Evolutionary conservation across 2,113 vertebrate genomes (phyloP).

Genomic region (Perca fluviatilis): DNA sequence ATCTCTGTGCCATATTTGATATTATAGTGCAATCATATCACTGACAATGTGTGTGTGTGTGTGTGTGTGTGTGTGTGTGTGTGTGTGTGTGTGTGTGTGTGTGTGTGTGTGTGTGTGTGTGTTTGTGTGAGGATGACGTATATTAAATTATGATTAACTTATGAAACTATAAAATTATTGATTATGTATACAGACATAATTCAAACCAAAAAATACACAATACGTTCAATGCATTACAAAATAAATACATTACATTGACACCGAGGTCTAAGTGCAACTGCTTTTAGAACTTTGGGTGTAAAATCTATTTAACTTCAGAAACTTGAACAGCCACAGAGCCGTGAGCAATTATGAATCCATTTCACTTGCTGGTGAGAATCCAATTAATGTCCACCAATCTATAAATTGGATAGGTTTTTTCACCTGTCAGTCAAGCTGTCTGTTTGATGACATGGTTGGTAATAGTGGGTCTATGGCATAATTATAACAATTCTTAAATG

Average conservation of each 20-base stretch:
- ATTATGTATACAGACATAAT: too few relatives aligned
- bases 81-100: too few relatives aligned
- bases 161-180: too few relatives aligned
- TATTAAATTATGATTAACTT: too few relatives aligned
- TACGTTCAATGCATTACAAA: not conserved
- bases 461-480: not conserved
- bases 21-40: not conserved
- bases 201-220: not conserved
- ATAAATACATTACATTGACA: not conserved
- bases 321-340: not conserved
- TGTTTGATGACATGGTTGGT: conserved; percentile 23
- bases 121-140: too few relatives aligned
- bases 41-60: too few relatives aligned
- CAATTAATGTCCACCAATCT: conserved; percentile 37
- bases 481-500: not conserved
- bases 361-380: conserved; percentile 18
- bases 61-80: too few relatives aligned
- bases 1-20: not conserved
- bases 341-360: conserved; percentile 22
- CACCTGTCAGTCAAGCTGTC: conserved; percentile 39
- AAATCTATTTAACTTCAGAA: conserved; percentile 23
- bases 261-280: not conserved
- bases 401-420: conserved; percentile 21
- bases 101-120: too few relatives aligned
- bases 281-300: not conserved